A percentile compares a stretch with the other conserved stretches of the same genome.
Evolutionary conservation across 2,797 vertebrate species (phyloP).

Genomic region (Sebastes paucispinis): DNA sequence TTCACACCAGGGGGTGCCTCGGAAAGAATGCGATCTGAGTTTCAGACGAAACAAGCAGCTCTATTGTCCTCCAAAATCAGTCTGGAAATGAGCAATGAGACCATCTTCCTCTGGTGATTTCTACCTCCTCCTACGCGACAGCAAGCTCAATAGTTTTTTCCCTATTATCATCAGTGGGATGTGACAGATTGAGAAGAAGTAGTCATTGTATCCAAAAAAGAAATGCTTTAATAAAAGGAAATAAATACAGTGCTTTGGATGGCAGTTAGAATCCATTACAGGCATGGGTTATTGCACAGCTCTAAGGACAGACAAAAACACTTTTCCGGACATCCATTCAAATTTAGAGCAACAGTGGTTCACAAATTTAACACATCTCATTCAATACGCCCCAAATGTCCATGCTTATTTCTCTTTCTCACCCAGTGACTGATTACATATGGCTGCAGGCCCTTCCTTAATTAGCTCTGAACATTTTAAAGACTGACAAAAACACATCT

Average conservation of each 20-base stretch:
- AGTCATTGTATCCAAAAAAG: constrained; percentile 59
- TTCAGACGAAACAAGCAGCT: constrained; percentile 58
- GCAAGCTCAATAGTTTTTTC: neutral
- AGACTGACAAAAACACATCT: constrained; percentile 3
- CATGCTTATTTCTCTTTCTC: constrained; percentile 3
- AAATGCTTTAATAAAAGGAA: constrained; percentile 82
- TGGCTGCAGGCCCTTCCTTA: constrained; percentile 15
- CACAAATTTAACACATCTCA: constrained; percentile 34
- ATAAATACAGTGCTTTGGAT: constrained; percentile 82
- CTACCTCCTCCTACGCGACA: constrained; percentile 16
- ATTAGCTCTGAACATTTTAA: constrained; percentile 6
- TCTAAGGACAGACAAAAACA: constrained; percentile 59
- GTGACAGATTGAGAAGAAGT: constrained; percentile 9
- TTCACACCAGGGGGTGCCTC: constrained; percentile 36
- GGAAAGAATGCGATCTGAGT: constrained; percentile 64
- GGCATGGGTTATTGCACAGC: constrained; percentile 82
- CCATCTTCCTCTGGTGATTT: constrained; percentile 26
- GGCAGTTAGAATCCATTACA: constrained; percentile 82
- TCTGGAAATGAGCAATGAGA: constrained; percentile 44
- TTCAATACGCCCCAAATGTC: constrained; percentile 10
- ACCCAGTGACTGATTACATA: constrained; percentile 9
- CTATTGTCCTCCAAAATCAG: constrained; percentile 55
- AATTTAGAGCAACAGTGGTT: constrained; percentile 54
- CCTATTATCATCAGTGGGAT: neutral
- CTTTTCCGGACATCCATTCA: constrained; percentile 52